Base-by-base conservation (phyloP, 37 sponge, comb jelly and placozoan genomes). In the Chondrilla cf. caribensis region DNA sequence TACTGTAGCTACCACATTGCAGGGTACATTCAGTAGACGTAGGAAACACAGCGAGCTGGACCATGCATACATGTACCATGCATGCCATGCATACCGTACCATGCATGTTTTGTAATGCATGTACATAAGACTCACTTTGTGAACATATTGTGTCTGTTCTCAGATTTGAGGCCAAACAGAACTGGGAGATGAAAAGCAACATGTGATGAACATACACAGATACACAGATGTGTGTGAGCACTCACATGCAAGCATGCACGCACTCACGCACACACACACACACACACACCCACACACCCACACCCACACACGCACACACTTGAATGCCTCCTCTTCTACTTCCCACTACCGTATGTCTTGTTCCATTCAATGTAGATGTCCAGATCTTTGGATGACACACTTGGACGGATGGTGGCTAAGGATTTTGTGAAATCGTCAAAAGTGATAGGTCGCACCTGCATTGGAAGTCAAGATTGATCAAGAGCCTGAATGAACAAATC, bases 301-400 rank as follows among this genome's bases (percentile, higher is more conserved):
- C 38, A 33, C 76, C 5, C 76, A 72, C 51, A 47, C 51, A 47
- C 51, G 51, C 51, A 47, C 51, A 47, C 11, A 47, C 51, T 6
- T 47, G 11, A 6, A 47, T 47, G 11, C 51, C 9, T 47, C 6
- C 51, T 11, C 51, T 47, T 72, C 14, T 7, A 22, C 42, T 72
- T 41, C 41, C 95, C 89, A 80, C 94, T 78, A 0, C 99, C 99
- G 84, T 85, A 99, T 68, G 90, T 93, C 38, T 83, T 85, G 81
- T 99, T 96, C 99, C 99, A 99, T 31, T 96, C 81, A 8, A 89
- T 57, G 65, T 99, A 99, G 54, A 95, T 67, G 2, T 82, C 92
- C 59, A 99, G 79, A 57, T 99, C 99, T 17, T 77, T 88, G 14
- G 85, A 81, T 35, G 93, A 86, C 6, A 99, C 99, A 86, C 97